Conservation (phyloP, 2,797 vertebrate species). For the Lacerta agilis region DNA sequence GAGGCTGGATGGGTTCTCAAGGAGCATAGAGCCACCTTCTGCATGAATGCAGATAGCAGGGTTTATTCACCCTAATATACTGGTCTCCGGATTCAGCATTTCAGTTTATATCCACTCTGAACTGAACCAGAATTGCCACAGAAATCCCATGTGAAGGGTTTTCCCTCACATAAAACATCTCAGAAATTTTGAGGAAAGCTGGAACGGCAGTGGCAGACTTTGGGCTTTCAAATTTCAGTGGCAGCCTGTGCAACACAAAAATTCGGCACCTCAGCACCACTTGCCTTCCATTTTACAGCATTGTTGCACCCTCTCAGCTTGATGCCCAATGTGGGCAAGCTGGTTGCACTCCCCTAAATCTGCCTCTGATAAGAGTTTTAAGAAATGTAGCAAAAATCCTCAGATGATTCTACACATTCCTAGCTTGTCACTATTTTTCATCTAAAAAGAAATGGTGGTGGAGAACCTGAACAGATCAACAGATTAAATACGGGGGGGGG, state of each 20-base stretch:
- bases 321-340: too few species aligned
- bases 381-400: not conserved
- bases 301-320: too few species aligned
- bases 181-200: not conserved
- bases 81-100: not conserved
- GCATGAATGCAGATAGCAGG: not conserved
- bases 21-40: not conserved
- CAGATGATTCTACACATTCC: not conserved
- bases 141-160: not conserved
- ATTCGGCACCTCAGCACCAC: too few species aligned
- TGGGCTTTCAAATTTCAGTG: too few species aligned
- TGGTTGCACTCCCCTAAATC: too few species aligned
- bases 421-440: not conserved
- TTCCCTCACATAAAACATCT: not conserved
- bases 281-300: too few species aligned
- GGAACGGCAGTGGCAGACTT: too few species aligned
- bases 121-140: not conserved
- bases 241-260: too few species aligned
- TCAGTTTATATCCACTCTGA: too few species aligned
- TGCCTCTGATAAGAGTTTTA: not conserved
- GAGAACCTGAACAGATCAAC: too few species aligned
- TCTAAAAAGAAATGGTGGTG: not conserved
- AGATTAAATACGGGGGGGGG: too few species aligned
- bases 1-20: not conserved
- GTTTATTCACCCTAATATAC: too few species aligned